These are phyloP conservation scores for Shargacucullia verbasci DNA, from an alignment of 2,888 invertebrate species.

Conservation along the genomic window DNA sequence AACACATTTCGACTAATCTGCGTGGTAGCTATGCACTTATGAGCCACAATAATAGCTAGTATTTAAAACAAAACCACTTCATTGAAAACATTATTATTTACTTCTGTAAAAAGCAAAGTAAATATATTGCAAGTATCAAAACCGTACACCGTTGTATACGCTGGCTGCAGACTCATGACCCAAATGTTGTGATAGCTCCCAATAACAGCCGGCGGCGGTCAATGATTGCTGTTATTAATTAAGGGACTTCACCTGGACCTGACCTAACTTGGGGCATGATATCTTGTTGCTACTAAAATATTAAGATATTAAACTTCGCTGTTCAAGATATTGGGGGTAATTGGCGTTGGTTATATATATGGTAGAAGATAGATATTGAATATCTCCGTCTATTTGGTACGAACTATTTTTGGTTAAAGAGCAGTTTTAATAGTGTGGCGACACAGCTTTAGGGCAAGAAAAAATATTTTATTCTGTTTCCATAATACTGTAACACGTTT, in stretches of 20 bases:
- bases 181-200: slow-evolving; percentile 85
- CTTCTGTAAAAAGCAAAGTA: neutral
- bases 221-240: slow-evolving; percentile 82
- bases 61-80: too few relatives aligned
- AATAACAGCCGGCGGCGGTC: slow-evolving; percentile 86
- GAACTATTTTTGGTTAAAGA: too few relatives aligned
- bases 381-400: too few relatives aligned
- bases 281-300: slow-evolving; percentile 27
- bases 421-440: too few relatives aligned
- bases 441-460: too few relatives aligned
- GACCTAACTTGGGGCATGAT: slow-evolving; percentile 35
- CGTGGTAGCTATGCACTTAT: too few relatives aligned
- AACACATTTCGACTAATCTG: too few relatives aligned
- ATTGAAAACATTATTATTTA: too few relatives aligned
- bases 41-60: too few relatives aligned
- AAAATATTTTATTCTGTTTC: too few relatives aligned
- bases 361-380: too few relatives aligned
- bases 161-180: slow-evolving; percentile 82
- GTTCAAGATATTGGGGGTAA: slow-evolving; percentile 32
- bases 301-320: slow-evolving; percentile 18
- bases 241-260: slow-evolving; percentile 66
- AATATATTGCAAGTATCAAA: slow-evolving; percentile 65
- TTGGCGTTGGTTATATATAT: slow-evolving; percentile 8
- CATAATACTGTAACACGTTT: too few relatives aligned
- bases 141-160: slow-evolving; percentile 38